These are phyloP conservation scores for Pyrrhia umbra DNA, from an alignment of 2,888 invertebrate species.

Conservation along the genomic window DNA sequence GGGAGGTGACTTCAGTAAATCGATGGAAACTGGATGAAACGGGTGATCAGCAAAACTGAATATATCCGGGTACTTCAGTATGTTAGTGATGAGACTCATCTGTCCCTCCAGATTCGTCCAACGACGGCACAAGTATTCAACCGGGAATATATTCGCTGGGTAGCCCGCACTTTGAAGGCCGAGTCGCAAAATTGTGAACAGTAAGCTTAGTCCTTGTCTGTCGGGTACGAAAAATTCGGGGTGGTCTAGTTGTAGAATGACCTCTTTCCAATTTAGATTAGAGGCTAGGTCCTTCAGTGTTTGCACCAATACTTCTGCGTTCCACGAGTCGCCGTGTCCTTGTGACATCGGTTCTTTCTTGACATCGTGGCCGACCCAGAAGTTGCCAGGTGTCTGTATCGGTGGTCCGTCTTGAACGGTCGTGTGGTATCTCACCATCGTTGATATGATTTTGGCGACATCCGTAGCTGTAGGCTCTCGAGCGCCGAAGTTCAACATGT, in stretches of 20 bases:
- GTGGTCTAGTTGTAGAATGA: constrained; percentile 97
- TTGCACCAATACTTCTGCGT: constrained; percentile 97
- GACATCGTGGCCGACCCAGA: constrained; percentile 90
- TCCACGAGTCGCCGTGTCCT: constrained; percentile 93
- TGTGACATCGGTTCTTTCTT: constrained; percentile 88
- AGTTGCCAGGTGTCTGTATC: constrained; percentile 92
- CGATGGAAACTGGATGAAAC: constrained; percentile 95
- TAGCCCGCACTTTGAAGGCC: constrained; percentile 95
- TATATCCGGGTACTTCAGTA: constrained; percentile 97
- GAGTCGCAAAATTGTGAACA: constrained; percentile 95
- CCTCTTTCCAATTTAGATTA: constrained; percentile 97
- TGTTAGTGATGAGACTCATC: constrained; percentile 96
- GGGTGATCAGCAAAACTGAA: constrained; percentile 98
- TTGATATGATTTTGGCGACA: constrained; percentile 95
- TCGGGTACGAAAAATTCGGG: constrained; percentile 97
- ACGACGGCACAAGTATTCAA: constrained; percentile 96
- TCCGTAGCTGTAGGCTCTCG: constrained; percentile 95
- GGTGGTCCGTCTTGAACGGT: constrained; percentile 92
- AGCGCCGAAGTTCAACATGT: constrained; percentile 94
- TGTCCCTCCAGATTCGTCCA: constrained; percentile 99
- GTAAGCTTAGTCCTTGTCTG: constrained; percentile 94
- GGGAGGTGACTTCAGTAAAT: constrained; percentile 97
- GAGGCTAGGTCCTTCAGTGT: constrained; percentile 97
- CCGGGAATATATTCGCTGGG: constrained; percentile 94
- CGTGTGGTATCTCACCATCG: constrained; percentile 96